Base-by-base conservation (phyloP, 1,140 invertebrate genomes). In the Nautilus pompilius region DNA sequence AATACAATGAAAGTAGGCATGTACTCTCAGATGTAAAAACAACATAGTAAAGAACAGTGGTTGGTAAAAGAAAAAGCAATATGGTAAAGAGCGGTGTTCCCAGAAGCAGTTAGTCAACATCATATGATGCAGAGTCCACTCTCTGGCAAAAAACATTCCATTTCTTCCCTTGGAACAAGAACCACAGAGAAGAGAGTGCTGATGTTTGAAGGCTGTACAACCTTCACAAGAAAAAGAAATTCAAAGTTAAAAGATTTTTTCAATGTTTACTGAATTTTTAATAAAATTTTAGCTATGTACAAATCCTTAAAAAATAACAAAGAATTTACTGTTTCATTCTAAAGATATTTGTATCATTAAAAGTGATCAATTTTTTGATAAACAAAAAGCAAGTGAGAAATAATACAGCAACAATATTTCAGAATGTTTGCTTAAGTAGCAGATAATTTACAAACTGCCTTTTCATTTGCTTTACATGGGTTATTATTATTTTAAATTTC, bases 121-220 rank as follows among this genome's bases (percentile, higher is more conserved):
- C 88, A 80, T 95, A 93, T 67, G 77, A 68, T 49, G 79, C 79
- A 1, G 83, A 81, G 61, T 85, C 85, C 15, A 85, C 79, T 71
- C 91, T 85, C 53, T 88, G 85, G 73, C 93, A 86, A 13, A 96
- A 76, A 22, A 93, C 93, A 85, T 97, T 98, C 80, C 91, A 93
- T 80, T 97, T 97, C 72, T 92, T 89, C 0, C 95, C 95, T 58
- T 95, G 86, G 84, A 98, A 96, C 30, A 96, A 82, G 60, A 92
- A 84, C 81, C 92, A 90, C 17, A 96, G 83, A 2, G 93, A 90
- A 57, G 85, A 87, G 10, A 97, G 80, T 0, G 89, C 89, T 63
- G 84, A 87, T 30, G 93, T 79, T 84, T 95, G 92, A 48, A 95
- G 85, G 69, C 89, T 88, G 78, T 93, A 95, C 10, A 97, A 80